Base-by-base conservation (phyloP, 2,797 vertebrate species). In the Syngnathus acus region DNA sequence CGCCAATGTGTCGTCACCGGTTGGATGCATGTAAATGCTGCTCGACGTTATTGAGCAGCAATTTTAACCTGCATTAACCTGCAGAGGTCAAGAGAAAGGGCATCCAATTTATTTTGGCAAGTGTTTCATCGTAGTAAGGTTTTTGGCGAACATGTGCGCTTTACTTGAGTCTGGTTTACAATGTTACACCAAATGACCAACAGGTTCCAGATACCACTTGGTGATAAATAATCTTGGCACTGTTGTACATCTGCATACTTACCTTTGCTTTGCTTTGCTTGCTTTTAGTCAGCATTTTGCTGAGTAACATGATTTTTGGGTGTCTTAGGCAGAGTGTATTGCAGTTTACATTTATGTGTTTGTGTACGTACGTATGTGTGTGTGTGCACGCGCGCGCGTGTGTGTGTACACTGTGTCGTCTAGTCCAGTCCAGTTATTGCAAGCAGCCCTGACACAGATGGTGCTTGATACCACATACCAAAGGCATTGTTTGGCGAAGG, bases 391-490 rank as follows among this genome's bases (percentile, higher is more conserved):
- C 43, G 77, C 65, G 57, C 69, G 73, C 42, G 48, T 50, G 74
- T 19, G 48, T 39, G 57, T 39, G 57, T 21, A 9, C n/a, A 40
- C 6, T 26, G 68, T n/a, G 26, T 68, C 66, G 74, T 77, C 68
- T 73, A 91, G 83, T 93, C 92, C 92, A 89, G 91, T 92, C 90
- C 92, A 88, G 89, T 91, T 92, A 89, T 92, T 92, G 86, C 88
- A 87, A 84, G 85, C 87, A 90, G 83, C 90, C 88, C 80, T 86
- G 84, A 88, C 92, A 90, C 92, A 92, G 91, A 93, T 93, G 92
- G 90, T 90, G 84, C 79, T 88, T 81, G 86, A 92, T 92, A 90
- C 85, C 90, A 89, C 91, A 92, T 93, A 92, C 92, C 92, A 93
- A 85, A 91, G 91, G 89, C 88, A 91, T 92, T 92, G 91, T 93